A percentile compares a stretch with the other conserved stretches of the same genome.
These are phyloP conservation scores for Eurosta solidaginis DNA, from an alignment of 1,140 invertebrate species.

Conservation along the genomic window DNA sequence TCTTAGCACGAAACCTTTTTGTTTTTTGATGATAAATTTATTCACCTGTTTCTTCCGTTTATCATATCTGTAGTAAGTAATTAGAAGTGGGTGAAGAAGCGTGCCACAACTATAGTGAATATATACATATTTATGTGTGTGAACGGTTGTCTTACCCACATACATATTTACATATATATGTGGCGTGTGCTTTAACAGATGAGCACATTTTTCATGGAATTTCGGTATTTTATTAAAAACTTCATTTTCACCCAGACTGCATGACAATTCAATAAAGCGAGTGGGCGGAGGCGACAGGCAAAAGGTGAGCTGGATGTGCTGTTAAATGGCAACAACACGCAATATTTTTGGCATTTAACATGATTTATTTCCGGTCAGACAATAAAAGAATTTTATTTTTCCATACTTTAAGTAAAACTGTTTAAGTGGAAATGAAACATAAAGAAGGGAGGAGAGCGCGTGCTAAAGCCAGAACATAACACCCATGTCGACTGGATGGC, in stretches of 20 bases:
- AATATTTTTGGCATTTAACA: background rate
- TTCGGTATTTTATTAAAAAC: background rate
- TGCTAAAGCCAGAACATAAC: background rate
- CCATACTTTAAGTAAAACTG: background rate
- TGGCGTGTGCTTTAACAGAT: too few species aligned
- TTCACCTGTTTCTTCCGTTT: too few species aligned
- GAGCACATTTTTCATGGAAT: background rate
- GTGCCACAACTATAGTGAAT: too few species aligned
- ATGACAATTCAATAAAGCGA: background rate
- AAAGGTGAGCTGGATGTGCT: background rate
- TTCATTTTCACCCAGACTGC: background rate
- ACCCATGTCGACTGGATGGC: background rate
- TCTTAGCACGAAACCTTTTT: too few species aligned
- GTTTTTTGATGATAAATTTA: too few species aligned
- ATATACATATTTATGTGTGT: too few species aligned
- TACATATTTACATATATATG: too few species aligned
- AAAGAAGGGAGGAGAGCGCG: too few species aligned
- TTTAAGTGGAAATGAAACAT: background rate
- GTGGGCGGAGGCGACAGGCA: background rate
- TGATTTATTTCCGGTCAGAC: constrained; percentile 5
- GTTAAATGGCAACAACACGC: background rate
- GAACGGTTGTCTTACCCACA: too few species aligned
- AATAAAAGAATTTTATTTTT: background rate
- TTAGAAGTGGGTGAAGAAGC: too few species aligned
- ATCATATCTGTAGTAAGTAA: too few species aligned